Evolutionary conservation across 2,113 vertebrate species (phyloP).

Genomic region (Notechis scutatus): DNA sequence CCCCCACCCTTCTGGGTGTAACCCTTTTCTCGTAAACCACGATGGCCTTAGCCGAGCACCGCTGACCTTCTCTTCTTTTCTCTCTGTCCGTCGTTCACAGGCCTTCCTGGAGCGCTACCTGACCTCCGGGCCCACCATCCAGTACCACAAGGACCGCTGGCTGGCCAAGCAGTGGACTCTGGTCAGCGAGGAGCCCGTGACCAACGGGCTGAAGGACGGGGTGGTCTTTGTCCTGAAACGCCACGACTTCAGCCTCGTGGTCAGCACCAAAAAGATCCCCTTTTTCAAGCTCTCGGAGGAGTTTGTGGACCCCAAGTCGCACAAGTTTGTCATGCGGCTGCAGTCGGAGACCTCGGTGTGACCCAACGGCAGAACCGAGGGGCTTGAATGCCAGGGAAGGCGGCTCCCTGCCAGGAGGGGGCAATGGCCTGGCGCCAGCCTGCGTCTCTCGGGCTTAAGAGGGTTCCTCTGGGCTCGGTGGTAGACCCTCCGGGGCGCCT

Average conservation of each 20-base stretch:
- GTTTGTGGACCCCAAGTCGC: constrained; percentile 95
- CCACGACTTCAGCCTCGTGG: constrained; percentile 90
- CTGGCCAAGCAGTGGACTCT: constrained; percentile 93
- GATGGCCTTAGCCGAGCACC: no score
- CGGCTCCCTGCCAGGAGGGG: background rate
- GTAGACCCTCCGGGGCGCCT: background rate
- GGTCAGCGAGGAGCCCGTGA: constrained; percentile 92
- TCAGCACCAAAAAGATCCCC: constrained; percentile 86
- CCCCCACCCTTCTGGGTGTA: no score
- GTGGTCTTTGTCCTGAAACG: constrained; percentile 88
- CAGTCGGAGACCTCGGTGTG: constrained; percentile 94
- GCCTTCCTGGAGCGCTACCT: constrained; percentile 94
- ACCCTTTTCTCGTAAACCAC: background rate
- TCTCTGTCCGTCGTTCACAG: constrained; percentile 48
- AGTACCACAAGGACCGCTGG: constrained; percentile 90
- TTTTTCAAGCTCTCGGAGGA: constrained; percentile 92
- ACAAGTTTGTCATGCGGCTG: constrained; percentile 95
- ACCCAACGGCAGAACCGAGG: constrained; percentile 16
- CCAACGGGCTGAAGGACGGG: constrained; percentile 84
- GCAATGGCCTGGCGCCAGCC: background rate
- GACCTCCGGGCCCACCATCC: constrained; percentile 85
- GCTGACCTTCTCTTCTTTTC: rapidly evolving
- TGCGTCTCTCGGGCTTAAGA: background rate
- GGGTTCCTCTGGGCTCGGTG: background rate
- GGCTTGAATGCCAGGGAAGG: background rate